Base-by-base conservation (phyloP, 2,888 invertebrate genomes). In the Leucophenga montana region DNA sequence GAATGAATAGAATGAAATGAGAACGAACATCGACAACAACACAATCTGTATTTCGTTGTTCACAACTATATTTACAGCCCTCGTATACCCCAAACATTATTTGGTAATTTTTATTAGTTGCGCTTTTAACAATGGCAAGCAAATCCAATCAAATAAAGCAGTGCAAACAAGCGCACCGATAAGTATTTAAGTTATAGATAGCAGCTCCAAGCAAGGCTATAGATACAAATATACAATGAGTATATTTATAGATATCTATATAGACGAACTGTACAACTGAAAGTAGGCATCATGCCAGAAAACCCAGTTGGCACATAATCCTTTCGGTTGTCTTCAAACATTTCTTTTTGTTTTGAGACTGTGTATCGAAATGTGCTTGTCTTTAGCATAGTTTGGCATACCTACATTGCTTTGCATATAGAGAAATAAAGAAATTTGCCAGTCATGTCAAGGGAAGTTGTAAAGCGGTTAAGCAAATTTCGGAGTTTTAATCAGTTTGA, bases 301-400 rank as follows among this genome's bases (percentile, higher is more conserved):
- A 80, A 70, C 74, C 56, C 46, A 59, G 62, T 81, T 84, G 82
- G 80, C 84, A 77, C 73, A 73, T 81, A 83, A 79, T 77, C 77
- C 79, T 73, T 70, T 75, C 68, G 62, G 75, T 75, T 75, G 73
- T 75, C 69, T 71, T 56, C 56, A 66, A 46, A 20, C 46, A 18
- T 46, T 14, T 20, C 18, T 56, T 27, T 56, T 20, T 56, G 13
- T 14, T 56, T 54, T 54, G 9, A 8, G 3, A n/a, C 9, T 54
- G 16, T 54, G 18, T 61, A 18, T 39, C 39, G 39, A 39, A 8
- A 5, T 39, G 8, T 39, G 39, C 33, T 33, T 33, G n/a, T 27
- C 4, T 27, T 27, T 2, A 27, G 27, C 27, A 27, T 27, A 27
- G 39, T 39, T 39, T 39, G 11, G 39, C 39, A 39, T 39, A 39